These are phyloP conservation scores for Leptodactylus fuscus DNA, from an alignment of 2,113 vertebrate genomes.

Conservation along the genomic window DNA sequence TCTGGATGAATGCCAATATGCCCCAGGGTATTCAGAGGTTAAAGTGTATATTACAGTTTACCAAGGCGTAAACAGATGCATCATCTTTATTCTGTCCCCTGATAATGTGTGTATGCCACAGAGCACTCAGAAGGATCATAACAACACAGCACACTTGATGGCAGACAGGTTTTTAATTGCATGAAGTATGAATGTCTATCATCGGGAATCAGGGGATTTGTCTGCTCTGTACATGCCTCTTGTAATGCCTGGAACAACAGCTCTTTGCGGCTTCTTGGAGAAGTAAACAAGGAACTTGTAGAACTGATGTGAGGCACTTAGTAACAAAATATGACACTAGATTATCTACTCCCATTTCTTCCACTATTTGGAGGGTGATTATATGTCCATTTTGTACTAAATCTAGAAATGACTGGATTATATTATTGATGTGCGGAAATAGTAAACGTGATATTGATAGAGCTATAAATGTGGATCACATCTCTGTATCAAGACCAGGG, in stretches of 20 bases:
- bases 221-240: constrained; percentile 22
- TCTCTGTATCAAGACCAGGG: neutral
- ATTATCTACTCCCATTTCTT: neutral
- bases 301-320: neutral
- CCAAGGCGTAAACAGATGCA: constrained; percentile 49
- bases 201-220: constrained; percentile 32
- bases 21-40: constrained; percentile 41
- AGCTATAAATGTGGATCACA: neutral
- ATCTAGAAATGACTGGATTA: neutral
- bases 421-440: no score
- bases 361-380: neutral
- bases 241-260: constrained; percentile 40
- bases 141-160: constrained; percentile 24
- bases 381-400: neutral
- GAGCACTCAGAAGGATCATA: constrained; percentile 28
- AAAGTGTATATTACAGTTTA: constrained; percentile 45
- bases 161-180: constrained; percentile 49
- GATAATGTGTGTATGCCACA: constrained; percentile 22
- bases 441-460: neutral
- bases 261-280: constrained; percentile 25
- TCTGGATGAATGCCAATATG: constrained; percentile 31
- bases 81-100: constrained; percentile 48
- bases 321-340: neutral
- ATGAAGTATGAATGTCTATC: constrained; percentile 52
- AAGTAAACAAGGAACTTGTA: constrained; percentile 3